Evolutionary conservation across 2,113 vertebrate species (phyloP).

Genomic region (Otis tarda): DNA sequence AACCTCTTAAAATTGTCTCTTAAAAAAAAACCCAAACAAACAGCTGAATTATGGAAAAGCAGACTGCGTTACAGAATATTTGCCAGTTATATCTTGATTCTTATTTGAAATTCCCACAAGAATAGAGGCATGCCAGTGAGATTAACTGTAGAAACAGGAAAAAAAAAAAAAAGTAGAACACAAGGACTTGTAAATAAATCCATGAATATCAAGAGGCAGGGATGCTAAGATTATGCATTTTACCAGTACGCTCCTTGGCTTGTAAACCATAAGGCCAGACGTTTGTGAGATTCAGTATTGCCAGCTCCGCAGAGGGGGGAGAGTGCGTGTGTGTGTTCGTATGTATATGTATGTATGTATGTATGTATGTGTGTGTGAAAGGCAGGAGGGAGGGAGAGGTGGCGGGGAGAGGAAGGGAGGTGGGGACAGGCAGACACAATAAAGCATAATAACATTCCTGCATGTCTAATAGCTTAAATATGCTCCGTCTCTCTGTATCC

Average conservation of each 20-base stretch:
- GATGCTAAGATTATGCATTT: conserved; percentile 62
- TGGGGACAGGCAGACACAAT: conserved; percentile 82
- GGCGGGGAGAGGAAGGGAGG: neutral
- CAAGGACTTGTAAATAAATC: conserved; percentile 72
- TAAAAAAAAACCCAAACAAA: neutral
- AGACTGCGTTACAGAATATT: conserved; percentile 56
- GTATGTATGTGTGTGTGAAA: neutral
- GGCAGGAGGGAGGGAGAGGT: neutral
- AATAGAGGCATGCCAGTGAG: conserved; percentile 46
- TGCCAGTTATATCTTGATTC: conserved; percentile 61
- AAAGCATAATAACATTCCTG: conserved; percentile 92
- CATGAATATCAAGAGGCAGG: conserved; percentile 68
- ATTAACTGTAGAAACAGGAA: conserved; percentile 51
- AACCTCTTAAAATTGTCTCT: conserved; percentile 64
- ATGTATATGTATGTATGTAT: neutral
- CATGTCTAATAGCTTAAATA: conserved; percentile 88
- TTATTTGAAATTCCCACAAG: conserved; percentile 67
- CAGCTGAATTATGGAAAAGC: conserved; percentile 66
- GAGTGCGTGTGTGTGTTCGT: neutral
- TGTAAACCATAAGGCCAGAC: conserved; percentile 69
- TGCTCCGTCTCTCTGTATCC: conserved; percentile 22
- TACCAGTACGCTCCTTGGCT: conserved; percentile 47
- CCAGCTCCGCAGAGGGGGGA: conserved; percentile 57
- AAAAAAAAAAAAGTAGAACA: conserved; percentile 32
- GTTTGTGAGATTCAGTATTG: conserved; percentile 78